Base-by-base conservation (phyloP, 2,888 invertebrate species). In the Drosophila paranaensis region DNA sequence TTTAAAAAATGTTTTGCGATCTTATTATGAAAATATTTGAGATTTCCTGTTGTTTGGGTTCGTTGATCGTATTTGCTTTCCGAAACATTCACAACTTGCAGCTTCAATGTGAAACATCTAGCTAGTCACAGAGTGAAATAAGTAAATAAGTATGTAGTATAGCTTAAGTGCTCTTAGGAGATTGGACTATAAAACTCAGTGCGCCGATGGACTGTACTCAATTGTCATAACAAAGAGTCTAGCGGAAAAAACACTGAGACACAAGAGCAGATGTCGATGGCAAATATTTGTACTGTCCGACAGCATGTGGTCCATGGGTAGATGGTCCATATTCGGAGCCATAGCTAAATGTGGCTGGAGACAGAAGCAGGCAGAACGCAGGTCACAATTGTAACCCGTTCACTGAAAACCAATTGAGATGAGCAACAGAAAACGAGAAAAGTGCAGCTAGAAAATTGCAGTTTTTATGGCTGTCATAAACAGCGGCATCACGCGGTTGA, bases 391-490 rank as follows among this genome's bases (percentile, higher is more conserved):
- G 69, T 67, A 90, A 90, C 89, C 85, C 85, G 60, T 88, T 88
- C 48, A 33, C 56, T 70, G 60, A 61, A 67, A 70, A 53, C 39
- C 58, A 66, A 58, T 42, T 50, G 57, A 57, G 20, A 20, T 20
- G n/a, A 13, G 37, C 11, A 27, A 58, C 14, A 46, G 46, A 25
- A 13, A 35, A 9, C 48, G 9, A 46, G 37, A 55, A 65, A 69
- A 69, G 56, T 74, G 80, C 71, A 74, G 71, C 67, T 67, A 79
- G 88, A 65, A 83, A 76, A 90, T 86, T 82, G 68, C 73, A 75
- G 56, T 88, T 86, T 84, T 90, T 86, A 90, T 82, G 90, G 79
- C 68, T 78, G 90, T 79, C 86, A 90, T 88, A 90, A 86, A 86
- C 56, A 50, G 60, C 45, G 73, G 46, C 72, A 65, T 53, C 50